A percentile compares a stretch with the other conserved stretches of the same genome.
Evolutionary conservation across 1,140 invertebrate species (phyloP).

Genomic region (Lucilia sericata): DNA sequence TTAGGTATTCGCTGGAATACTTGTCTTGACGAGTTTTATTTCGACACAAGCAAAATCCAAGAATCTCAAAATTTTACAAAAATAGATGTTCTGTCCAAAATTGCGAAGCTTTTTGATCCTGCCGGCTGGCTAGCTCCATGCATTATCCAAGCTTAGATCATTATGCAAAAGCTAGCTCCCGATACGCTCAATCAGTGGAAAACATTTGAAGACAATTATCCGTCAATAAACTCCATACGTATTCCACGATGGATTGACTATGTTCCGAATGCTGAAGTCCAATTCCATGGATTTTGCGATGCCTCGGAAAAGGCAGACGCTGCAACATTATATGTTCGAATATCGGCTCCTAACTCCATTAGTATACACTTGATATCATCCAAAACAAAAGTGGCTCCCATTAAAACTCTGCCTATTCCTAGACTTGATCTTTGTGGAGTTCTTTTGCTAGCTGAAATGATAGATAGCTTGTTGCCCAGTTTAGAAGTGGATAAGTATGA

Average conservation of each 20-base stretch:
- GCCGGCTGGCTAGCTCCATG: slow-evolving; percentile 67
- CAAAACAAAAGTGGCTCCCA: slow-evolving; percentile 54
- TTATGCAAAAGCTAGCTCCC: slow-evolving; percentile 66
- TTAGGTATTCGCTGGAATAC: slow-evolving; percentile 43
- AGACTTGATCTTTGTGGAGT: slow-evolving; percentile 63
- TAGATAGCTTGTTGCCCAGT: slow-evolving; percentile 48
- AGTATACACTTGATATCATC: not conserved
- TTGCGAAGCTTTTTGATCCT: slow-evolving; percentile 62
- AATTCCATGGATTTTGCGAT: slow-evolving; percentile 61
- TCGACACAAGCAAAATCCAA: slow-evolving; percentile 51
- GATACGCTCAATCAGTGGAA: not conserved
- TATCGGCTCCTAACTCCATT: slow-evolving; percentile 10
- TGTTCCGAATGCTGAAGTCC: slow-evolving; percentile 46
- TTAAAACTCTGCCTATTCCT: slow-evolving; percentile 58
- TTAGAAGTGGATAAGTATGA: slow-evolving; percentile 55
- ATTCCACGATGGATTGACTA: slow-evolving; percentile 34
- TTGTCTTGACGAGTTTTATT: slow-evolving; percentile 27
- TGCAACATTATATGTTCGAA: slow-evolving; percentile 61
- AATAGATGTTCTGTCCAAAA: slow-evolving; percentile 39
- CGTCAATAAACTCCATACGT: too few species aligned
- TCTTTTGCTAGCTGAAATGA: slow-evolving; percentile 52
- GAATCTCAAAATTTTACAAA: not conserved
- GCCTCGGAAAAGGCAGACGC: slow-evolving; percentile 62
- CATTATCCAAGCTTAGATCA: too few species aligned
- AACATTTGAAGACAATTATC: too few species aligned